Conservation (phyloP, 2,113 vertebrate genomes). For the Scytalopus superciliaris region DNA sequence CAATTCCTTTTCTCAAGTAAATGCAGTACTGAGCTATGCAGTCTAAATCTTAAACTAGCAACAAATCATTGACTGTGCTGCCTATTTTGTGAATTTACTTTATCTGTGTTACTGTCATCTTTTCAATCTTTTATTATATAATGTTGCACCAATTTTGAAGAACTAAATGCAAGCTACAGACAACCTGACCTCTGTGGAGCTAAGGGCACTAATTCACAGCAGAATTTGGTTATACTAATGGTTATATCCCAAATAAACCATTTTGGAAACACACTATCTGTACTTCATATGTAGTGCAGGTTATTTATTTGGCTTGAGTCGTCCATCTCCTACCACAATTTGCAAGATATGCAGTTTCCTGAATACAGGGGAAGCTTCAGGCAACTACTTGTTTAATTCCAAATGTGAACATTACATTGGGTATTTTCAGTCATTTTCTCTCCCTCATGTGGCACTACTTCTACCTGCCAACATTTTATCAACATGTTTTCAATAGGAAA, state of each 20-base stretch:
- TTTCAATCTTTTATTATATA: neutral
- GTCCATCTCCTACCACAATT: constrained; percentile 13
- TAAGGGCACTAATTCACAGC: neutral
- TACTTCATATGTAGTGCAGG: neutral
- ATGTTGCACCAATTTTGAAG: neutral
- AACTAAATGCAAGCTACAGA: neutral
- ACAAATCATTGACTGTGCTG: neutral
- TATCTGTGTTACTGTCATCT: neutral
- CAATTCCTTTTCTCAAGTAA: neutral
- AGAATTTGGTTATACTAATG: neutral
- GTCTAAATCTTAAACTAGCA: neutral
- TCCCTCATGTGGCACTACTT: neutral
- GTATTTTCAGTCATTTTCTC: constrained; percentile 61
- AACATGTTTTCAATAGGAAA: constrained; percentile 64
- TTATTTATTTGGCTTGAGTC: constrained; percentile 28
- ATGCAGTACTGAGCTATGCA: neutral
- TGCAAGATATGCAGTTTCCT: constrained; percentile 48
- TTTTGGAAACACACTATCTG: neutral
- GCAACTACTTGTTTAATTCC: constrained; percentile 49
- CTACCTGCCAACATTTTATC: constrained; percentile 66
- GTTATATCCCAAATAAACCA: neutral
- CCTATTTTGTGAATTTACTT: neutral
- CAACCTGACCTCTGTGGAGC: neutral
- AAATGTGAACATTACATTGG: constrained; percentile 55
- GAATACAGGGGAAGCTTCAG: constrained; percentile 43